Evolutionary conservation across 1,140 invertebrate species (phyloP).

Genomic region (Phymorhynchus buccinoides): DNA sequence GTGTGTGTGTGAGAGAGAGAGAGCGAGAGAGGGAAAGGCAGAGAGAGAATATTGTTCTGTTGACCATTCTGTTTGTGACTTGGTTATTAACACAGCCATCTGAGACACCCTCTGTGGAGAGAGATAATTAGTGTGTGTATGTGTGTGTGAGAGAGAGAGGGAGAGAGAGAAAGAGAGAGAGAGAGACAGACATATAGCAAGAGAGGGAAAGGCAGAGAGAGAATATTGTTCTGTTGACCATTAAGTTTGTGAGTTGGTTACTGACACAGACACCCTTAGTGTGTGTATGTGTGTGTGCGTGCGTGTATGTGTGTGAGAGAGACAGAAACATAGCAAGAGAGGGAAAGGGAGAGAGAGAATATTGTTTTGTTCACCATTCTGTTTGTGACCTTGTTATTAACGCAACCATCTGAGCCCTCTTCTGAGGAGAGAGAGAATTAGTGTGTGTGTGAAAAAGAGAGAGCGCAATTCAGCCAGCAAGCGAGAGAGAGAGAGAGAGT

Average conservation of each 20-base stretch:
- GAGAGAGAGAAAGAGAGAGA: constrained; percentile 13
- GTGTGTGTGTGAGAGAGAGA: neutral
- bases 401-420: constrained; percentile 24
- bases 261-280: neutral
- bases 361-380: constrained; percentile 56
- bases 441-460: too few species aligned
- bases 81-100: constrained; percentile 41
- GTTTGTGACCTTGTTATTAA: constrained; percentile 43
- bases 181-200: too few species aligned
- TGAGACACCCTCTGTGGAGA: neutral
- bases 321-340: too few species aligned
- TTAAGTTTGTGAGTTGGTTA: too few species aligned
- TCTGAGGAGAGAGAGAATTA: neutral
- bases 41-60: constrained; percentile 45
- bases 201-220: too few species aligned
- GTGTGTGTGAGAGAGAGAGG: neutral
- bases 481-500: neutral
- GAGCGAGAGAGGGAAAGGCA: constrained; percentile 1
- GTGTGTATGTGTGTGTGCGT: constrained; percentile 17
- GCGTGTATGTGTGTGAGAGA: constrained; percentile 4
- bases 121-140: too few species aligned
- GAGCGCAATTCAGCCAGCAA: too few species aligned
- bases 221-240: too few species aligned
- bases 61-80: constrained; percentile 50
- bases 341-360: neutral